Evolutionary conservation across 2,888 invertebrate species (phyloP).

Genomic region (Mythimna vitellina): DNA sequence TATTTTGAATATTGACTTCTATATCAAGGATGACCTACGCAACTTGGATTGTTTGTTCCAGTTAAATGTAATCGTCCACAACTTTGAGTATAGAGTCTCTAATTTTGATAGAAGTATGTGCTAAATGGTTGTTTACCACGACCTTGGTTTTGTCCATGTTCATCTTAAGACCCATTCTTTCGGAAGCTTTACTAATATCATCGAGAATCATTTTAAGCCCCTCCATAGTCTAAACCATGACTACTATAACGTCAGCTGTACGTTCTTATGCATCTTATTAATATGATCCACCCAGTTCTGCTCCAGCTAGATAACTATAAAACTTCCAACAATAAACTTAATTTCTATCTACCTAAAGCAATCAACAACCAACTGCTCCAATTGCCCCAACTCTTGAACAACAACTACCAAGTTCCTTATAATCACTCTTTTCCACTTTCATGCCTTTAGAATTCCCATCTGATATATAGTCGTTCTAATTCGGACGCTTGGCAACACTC

Average conservation of each 20-base stretch:
- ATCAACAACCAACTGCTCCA: slow-evolving; percentile 32
- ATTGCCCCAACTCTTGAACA: slow-evolving; percentile 27
- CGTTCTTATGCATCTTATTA: not conserved
- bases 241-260: not conserved
- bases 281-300: not conserved
- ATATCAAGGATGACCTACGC: too few species aligned
- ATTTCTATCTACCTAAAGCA: slow-evolving; percentile 4
- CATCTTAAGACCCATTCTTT: too few species aligned
- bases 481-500: slow-evolving; percentile 75
- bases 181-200: too few species aligned
- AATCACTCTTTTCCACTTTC: slow-evolving; percentile 72
- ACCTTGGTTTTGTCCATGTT: too few species aligned
- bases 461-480: slow-evolving; percentile 83
- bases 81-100: too few species aligned
- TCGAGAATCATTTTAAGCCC: too few species aligned
- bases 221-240: too few species aligned
- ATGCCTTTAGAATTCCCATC: slow-evolving; percentile 74
- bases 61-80: too few species aligned
- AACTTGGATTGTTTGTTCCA: too few species aligned
- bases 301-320: not conserved
- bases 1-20: too few species aligned
- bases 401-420: slow-evolving; percentile 53
- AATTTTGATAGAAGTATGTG: too few species aligned
- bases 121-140: too few species aligned
- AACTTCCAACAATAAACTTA: slow-evolving; percentile 5